Conservation (phyloP, 1,140 invertebrate genomes). For the Venturia canescens region DNA sequence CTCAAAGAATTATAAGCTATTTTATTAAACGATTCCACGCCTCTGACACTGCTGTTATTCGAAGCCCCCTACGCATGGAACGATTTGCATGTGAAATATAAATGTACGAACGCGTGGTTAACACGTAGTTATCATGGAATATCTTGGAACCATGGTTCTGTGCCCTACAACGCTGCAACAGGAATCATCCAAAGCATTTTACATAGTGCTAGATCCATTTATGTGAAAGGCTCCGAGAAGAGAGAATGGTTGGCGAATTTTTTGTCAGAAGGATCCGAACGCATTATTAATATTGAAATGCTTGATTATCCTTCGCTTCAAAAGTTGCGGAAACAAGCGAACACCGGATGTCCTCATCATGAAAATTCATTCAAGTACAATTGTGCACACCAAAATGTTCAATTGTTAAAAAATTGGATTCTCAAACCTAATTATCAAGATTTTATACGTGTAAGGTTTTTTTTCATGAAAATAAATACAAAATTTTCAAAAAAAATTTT, state of each 20-base stretch:
- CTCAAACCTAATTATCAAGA: no score
- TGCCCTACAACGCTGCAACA: not conserved
- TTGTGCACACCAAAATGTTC: not conserved
- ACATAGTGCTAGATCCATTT: not conserved
- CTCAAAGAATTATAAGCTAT: not conserved
- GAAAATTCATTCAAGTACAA: not conserved
- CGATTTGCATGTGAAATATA: not conserved
- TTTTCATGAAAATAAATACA: no score
- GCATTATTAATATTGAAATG: conserved; percentile 7
- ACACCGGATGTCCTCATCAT: not conserved
- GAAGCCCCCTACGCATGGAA: not conserved
- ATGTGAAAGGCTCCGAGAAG: conserved; percentile 22
- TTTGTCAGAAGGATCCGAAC: not conserved
- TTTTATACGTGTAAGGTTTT: no score
- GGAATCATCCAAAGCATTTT: conserved; percentile 2
- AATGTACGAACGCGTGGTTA: not conserved
- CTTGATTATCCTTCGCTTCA: conserved; percentile 1
- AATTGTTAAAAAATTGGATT: not conserved
- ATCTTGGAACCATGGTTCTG: no score
- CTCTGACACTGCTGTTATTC: not conserved
- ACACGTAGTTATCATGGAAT: no score
- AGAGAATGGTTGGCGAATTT: conserved; percentile 32
- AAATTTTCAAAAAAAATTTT: no score
- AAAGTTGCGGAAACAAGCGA: not conserved
- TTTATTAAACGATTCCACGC: not conserved